phyloP scores from a whole-genome alignment of 2,113 vertebrate species.

The Cnemophilus loriae region DNA sequence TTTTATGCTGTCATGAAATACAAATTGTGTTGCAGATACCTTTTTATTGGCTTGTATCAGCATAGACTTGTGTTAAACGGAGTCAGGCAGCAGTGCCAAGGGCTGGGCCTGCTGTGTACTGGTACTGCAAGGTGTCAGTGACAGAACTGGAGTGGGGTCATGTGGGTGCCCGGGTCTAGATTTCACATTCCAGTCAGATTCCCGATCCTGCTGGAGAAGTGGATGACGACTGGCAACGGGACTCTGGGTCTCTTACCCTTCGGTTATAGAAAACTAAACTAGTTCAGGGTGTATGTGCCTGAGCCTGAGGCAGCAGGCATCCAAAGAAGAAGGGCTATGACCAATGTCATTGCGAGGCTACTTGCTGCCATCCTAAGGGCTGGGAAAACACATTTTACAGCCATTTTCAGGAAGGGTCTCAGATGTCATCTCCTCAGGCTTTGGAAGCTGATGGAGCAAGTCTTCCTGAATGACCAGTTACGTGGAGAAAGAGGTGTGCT shows the following conservation, averaged over 20 bases:
- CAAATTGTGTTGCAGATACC: not conserved
- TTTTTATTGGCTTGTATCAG: not conserved
- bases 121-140: not conserved
- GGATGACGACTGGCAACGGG: not conserved
- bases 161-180: not conserved
- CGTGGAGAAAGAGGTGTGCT: not conserved
- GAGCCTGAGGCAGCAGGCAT: not conserved
- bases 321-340: too few relatives aligned
- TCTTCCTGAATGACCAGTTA: not conserved
- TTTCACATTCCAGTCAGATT: not conserved
- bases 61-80: not conserved
- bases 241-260: not conserved
- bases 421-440: not conserved
- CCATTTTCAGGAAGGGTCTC: not conserved
- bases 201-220: not conserved
- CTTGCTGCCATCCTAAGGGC: not conserved
- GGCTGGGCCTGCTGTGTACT: not conserved
- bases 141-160: not conserved
- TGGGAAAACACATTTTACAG: not conserved
- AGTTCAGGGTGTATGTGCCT: accelerated
- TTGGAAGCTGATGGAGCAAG: not conserved
- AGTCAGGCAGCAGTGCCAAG: not conserved
- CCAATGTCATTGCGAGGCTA: not conserved
- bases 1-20: not conserved
- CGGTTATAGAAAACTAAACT: not conserved